These are phyloP conservation scores for Dasypus novemcinctus DNA, from an alignment of 2,113 vertebrate genomes.

Conservation along the genomic window DNA sequence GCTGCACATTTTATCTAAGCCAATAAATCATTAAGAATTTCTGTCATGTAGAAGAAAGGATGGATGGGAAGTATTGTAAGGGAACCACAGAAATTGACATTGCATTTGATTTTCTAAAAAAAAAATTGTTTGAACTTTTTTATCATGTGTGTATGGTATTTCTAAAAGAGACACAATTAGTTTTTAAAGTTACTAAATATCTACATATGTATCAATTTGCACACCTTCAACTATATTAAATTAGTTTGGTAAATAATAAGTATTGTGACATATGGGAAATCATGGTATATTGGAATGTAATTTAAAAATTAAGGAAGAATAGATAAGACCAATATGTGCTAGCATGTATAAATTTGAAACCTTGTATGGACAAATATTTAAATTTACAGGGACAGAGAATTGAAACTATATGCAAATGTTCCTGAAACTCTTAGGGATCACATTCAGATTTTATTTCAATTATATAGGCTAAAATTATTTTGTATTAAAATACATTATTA, in stretches of 20 bases:
- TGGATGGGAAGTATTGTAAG: background rate
- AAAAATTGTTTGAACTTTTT: background rate
- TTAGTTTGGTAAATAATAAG: background rate
- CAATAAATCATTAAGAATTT: background rate
- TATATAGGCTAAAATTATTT: background rate
- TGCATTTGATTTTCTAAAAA: background rate
- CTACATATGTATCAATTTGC: background rate
- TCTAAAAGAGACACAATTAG: background rate
- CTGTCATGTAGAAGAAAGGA: background rate
- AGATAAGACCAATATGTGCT: background rate
- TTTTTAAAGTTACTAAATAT: background rate
- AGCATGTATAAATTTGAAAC: background rate
- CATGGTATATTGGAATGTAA: background rate
- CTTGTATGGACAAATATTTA: background rate
- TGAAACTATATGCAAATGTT: background rate
- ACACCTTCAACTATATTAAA: background rate
- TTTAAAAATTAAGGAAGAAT: background rate
- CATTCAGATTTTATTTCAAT: background rate
- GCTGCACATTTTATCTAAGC: background rate
- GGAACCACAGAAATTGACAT: background rate
- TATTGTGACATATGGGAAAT: background rate
- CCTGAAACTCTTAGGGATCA: background rate
- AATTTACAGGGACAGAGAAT: background rate
- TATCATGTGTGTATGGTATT: background rate
- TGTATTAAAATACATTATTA: background rate